Percentiles rank a stretch among this genome's conserved stretches.
Conservation (phyloP, 1,140 invertebrate genomes). For the Probaryconus sp. region DNA sequence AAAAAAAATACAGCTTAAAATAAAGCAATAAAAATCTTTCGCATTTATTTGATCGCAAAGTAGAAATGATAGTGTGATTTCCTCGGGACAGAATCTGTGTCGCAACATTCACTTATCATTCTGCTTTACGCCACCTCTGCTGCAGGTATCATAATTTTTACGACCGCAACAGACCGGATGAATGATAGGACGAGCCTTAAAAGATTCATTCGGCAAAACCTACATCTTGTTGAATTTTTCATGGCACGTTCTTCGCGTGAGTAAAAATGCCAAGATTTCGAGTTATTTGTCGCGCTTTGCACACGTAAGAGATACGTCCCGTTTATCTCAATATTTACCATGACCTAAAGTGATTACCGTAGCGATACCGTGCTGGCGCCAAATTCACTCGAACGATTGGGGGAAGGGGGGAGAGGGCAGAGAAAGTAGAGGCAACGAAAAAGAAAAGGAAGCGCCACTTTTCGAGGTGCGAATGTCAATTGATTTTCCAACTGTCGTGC, state of each 20-base stretch:
- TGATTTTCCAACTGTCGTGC: conserved; percentile 26
- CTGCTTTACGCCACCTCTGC: neutral
- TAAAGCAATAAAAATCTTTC: no score
- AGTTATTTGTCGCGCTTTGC: conserved; percentile 56
- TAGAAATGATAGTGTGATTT: no score
- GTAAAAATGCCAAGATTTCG: conserved; percentile 47
- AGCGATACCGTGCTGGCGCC: conserved; percentile 33
- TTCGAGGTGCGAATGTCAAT: conserved; percentile 19
- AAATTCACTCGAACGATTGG: conserved; percentile 33
- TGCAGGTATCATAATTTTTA: conserved; percentile 46
- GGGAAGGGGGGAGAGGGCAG: no score
- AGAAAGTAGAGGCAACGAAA: conserved; percentile 26
- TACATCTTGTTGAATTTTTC: conserved; percentile 52
- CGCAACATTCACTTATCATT: conserved; percentile 31
- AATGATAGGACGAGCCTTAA: conserved; percentile 47
- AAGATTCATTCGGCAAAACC: conserved; percentile 53
- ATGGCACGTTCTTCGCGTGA: conserved; percentile 35
- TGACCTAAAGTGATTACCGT: conserved; percentile 37
- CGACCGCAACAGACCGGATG: conserved; percentile 20
- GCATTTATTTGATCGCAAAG: no score
- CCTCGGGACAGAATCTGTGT: neutral
- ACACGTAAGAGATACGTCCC: conserved; percentile 39
- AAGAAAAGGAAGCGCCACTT: conserved; percentile 20
- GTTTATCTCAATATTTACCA: conserved; percentile 45
- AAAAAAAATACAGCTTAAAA: no score